Conservation (phyloP, 2,797 vertebrate species). For the Champsocephalus gunnari region DNA sequence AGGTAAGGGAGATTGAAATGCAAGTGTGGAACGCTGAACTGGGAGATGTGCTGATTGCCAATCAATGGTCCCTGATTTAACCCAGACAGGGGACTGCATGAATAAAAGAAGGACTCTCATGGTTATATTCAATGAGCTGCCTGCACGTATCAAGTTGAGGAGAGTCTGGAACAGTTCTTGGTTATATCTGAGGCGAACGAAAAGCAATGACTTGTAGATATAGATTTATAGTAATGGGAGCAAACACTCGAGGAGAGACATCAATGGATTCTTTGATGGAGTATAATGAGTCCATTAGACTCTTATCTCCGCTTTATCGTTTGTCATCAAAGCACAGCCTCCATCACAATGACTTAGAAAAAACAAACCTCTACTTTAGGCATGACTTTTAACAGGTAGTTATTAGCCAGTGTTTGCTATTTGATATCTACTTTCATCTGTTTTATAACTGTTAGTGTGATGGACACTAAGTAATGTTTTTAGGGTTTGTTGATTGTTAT, state of each 20-base stretch:
- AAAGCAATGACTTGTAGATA: conserved; percentile 65
- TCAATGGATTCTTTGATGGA: conserved; percentile 62
- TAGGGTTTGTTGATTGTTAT: no score
- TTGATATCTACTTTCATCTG: not conserved
- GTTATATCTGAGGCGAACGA: conserved; percentile 48
- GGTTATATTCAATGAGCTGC: conserved; percentile 61
- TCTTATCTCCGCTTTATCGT: conserved; percentile 54
- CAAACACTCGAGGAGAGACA: conserved; percentile 57
- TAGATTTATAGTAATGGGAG: conserved; percentile 69
- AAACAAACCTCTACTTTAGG: conserved; percentile 29
- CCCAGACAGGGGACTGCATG: conserved; percentile 67
- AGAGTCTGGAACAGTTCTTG: conserved; percentile 33
- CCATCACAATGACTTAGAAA: conserved; percentile 39
- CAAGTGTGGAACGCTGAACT: conserved; percentile 55
- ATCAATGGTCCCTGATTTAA: conserved; percentile 81
- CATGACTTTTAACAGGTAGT: conserved; percentile 40
- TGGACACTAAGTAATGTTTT: no score
- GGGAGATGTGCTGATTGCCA: conserved; percentile 78
- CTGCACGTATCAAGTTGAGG: conserved; percentile 43
- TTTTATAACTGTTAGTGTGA: no score
- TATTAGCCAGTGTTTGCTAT: conserved; percentile 8
- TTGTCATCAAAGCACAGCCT: conserved; percentile 52
- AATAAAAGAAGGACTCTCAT: conserved; percentile 72
- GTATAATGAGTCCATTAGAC: conserved; percentile 74
- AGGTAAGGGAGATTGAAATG: conserved; percentile 70